Evolutionary conservation across 2,888 invertebrate genomes (phyloP).

Genomic region (Hirtodrosophila cameraria): DNA sequence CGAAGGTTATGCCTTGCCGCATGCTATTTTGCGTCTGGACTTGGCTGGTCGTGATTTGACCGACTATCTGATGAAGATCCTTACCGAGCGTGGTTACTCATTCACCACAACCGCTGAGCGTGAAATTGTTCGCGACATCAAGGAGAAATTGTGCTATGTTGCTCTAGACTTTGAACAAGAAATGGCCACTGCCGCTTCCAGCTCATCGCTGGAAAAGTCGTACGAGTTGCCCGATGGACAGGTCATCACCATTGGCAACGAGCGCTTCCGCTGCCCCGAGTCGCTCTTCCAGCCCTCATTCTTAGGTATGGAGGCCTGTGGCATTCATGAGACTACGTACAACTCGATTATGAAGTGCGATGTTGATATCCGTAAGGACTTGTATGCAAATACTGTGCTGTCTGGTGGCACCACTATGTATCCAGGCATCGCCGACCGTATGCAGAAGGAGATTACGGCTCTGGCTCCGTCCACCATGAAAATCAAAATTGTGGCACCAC

Average conservation of each 20-base stretch:
- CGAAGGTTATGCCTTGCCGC: constrained; percentile 96
- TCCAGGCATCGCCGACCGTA: constrained; percentile 95
- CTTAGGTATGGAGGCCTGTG: constrained; percentile 94
- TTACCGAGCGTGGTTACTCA: constrained; percentile 95
- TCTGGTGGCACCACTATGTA: constrained; percentile 98
- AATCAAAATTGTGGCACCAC: constrained; percentile 96
- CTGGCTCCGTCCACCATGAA: constrained; percentile 96
- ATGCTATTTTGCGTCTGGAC: constrained; percentile 96
- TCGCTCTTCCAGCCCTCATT: constrained; percentile 97
- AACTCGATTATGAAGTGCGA: constrained; percentile 99
- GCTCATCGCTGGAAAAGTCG: constrained; percentile 96
- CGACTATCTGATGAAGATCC: constrained; percentile 97
- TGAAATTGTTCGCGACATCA: constrained; percentile 97
- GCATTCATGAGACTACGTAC: constrained; percentile 95
- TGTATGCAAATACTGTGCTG: constrained; percentile 97
- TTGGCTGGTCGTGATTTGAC: constrained; percentile 96
- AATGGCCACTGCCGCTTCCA: constrained; percentile 96
- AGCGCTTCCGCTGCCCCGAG: constrained; percentile 97
- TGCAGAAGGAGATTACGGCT: constrained; percentile 96
- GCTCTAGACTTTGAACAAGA: constrained; percentile 96
- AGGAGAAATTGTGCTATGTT: constrained; percentile 96
- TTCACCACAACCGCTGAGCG: constrained; percentile 96
- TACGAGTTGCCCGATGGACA: constrained; percentile 95
- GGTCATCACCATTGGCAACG: constrained; percentile 96
- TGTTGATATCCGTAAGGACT: constrained; percentile 97